A percentile compares a stretch with the other conserved stretches of the same genome.
phyloP scores from a whole-genome alignment of 1,140 invertebrate genomes.

The Hycleus cichorii region DNA sequence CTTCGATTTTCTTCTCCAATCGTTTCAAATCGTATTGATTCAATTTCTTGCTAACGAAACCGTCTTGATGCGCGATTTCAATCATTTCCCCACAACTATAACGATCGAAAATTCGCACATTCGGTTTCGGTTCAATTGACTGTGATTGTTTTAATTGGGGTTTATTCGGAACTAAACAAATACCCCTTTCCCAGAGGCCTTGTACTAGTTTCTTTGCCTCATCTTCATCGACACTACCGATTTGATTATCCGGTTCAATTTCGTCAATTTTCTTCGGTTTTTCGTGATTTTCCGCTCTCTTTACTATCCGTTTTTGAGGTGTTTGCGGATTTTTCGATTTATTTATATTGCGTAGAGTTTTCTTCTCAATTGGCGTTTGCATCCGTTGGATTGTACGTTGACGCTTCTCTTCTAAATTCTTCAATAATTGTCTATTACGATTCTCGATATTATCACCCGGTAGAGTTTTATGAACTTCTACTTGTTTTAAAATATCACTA shows the following conservation, averaged over 20 bases:
- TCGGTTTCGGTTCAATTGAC: background rate
- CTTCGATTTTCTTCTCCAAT: conserved; percentile 5
- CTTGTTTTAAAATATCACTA: background rate
- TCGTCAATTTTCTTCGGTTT: background rate
- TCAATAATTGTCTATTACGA: conserved; percentile 1
- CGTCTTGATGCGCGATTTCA: conserved; percentile 3
- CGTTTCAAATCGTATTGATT: conserved; percentile 15
- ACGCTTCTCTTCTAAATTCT: conserved; percentile 14
- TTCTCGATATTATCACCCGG: conserved; percentile 4
- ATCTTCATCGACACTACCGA: background rate
- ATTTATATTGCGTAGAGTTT: background rate
- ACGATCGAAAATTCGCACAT: conserved; percentile 1
- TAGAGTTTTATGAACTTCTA: conserved; percentile 6
- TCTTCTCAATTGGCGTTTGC: conserved; percentile 6
- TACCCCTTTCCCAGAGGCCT: conserved; percentile 19
- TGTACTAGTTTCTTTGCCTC: conserved; percentile 13
- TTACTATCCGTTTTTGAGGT: background rate
- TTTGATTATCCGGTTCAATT: background rate
- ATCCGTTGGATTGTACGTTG: conserved; percentile 18
- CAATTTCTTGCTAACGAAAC: background rate
- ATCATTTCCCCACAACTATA: background rate
- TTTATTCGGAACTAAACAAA: conserved; percentile 24
- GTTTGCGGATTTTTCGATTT: background rate
- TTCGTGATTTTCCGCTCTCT: background rate
- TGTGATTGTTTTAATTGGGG: background rate